Conservation (phyloP, 2,797 vertebrate species). For the Pangasius djambal region DNA sequence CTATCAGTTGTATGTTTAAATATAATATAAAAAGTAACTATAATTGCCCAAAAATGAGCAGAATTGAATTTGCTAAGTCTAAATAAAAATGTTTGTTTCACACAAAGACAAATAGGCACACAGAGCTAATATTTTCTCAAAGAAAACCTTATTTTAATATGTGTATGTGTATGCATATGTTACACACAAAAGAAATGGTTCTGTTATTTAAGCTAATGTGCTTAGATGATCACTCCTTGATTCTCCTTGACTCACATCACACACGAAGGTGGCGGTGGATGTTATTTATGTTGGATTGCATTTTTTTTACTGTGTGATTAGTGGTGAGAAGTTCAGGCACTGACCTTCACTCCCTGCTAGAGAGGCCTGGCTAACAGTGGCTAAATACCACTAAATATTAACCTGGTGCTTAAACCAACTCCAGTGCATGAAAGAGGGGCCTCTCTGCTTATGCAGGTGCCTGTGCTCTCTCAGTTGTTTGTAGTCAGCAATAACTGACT, state of each 20-base stretch:
- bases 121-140: neutral
- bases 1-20: neutral
- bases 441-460: neutral
- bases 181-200: neutral
- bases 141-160: neutral
- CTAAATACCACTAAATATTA: conserved; percentile 54
- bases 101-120: neutral
- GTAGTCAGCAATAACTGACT: neutral
- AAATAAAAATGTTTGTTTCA: neutral
- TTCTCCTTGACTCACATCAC: neutral
- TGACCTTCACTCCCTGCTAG: conserved; percentile 50
- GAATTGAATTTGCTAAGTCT: neutral
- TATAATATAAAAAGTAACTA: neutral
- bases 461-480: neutral
- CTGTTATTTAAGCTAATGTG: neutral
- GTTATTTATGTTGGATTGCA: neutral
- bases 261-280: neutral
- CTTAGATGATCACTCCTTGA: neutral
- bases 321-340: conserved; percentile 15
- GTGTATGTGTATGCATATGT: neutral
- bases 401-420: conserved; percentile 39
- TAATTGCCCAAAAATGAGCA: neutral
- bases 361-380: conserved; percentile 18
- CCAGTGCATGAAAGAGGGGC: neutral
- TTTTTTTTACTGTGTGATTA: neutral